A percentile compares a stretch with the other conserved stretches of the same genome.
These are phyloP conservation scores for Dipodomys merriami DNA, from an alignment of 2,113 vertebrate genomes.

Conservation along the genomic window DNA sequence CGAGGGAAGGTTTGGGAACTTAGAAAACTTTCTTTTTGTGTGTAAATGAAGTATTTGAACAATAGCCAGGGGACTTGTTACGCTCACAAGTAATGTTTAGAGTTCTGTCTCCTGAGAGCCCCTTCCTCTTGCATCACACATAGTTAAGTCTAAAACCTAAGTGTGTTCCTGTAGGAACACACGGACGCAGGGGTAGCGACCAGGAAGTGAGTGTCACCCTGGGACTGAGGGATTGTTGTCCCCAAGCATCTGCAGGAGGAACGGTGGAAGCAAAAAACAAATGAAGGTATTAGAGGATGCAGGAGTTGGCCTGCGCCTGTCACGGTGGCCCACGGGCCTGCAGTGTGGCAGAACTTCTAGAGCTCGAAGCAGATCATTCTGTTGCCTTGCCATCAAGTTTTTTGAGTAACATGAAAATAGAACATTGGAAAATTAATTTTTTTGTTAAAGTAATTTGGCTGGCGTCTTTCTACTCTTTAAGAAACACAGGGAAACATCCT, in stretches of 20 bases:
- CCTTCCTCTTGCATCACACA: not conserved
- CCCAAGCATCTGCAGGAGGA: not conserved
- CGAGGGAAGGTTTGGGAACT: too few species aligned
- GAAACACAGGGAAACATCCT: too few species aligned
- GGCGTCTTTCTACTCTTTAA: not conserved
- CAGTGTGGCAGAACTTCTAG: not conserved
- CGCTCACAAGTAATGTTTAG: not conserved
- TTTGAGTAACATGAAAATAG: not conserved
- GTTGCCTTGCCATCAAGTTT: not conserved
- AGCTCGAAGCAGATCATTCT: too few species aligned
- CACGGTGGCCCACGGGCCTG: too few species aligned
- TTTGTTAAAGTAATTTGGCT: not conserved
- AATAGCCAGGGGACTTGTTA: conserved; percentile 31
- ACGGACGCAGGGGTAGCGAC: not conserved
- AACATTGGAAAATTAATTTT: not conserved
- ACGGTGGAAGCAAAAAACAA: too few species aligned
- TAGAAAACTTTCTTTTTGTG: too few species aligned
- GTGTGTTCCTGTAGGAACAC: too few species aligned
- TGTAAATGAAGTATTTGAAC: not conserved
- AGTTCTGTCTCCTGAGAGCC: not conserved
- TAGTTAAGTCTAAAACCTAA: too few species aligned
- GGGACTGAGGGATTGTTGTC: not conserved
- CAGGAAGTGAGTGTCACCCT: not conserved
- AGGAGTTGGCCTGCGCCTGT: not conserved
- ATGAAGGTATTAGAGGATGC: not conserved